A percentile compares a stretch with the other conserved stretches of the same genome.
These are phyloP conservation scores for Rhizoglyphus robini DNA, from an alignment of 1,140 invertebrate species.

Conservation along the genomic window DNA sequence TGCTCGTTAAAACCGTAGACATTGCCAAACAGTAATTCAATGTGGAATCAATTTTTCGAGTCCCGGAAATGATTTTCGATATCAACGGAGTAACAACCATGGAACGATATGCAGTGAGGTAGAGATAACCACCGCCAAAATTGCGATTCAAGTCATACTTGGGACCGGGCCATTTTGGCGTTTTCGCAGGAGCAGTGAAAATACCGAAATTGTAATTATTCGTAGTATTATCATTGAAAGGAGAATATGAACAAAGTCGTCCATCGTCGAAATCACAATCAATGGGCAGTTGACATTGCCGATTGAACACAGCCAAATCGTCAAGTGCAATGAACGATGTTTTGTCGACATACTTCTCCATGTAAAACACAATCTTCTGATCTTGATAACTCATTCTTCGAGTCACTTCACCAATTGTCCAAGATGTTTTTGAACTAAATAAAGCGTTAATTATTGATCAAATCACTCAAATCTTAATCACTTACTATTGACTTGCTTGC, in stretches of 20 bases:
- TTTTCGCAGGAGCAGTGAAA: neutral
- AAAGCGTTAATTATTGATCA: neutral
- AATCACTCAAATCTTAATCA: neutral
- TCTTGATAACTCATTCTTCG: neutral
- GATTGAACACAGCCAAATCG: neutral
- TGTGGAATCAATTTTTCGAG: neutral
- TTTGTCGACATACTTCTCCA: neutral
- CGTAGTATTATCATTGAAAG: neutral
- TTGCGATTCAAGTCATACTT: neutral
- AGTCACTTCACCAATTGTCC: neutral
- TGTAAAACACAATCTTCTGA: neutral
- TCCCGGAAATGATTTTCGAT: neutral
- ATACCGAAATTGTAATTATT: neutral
- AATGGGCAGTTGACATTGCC: neutral
- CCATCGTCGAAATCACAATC: neutral
- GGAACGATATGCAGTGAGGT: neutral
- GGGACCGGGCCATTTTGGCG: neutral
- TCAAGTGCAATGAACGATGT: neutral
- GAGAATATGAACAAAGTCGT: neutral
- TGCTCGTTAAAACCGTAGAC: neutral
- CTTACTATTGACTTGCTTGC: neutral
- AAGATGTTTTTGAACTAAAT: neutral
- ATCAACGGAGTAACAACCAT: constrained; percentile 31
- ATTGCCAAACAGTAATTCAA: neutral
- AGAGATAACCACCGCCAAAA: neutral